These are phyloP conservation scores for Spatulosminthurus flaviceps DNA, from an alignment of 2,888 invertebrate genomes.

Conservation along the genomic window DNA sequence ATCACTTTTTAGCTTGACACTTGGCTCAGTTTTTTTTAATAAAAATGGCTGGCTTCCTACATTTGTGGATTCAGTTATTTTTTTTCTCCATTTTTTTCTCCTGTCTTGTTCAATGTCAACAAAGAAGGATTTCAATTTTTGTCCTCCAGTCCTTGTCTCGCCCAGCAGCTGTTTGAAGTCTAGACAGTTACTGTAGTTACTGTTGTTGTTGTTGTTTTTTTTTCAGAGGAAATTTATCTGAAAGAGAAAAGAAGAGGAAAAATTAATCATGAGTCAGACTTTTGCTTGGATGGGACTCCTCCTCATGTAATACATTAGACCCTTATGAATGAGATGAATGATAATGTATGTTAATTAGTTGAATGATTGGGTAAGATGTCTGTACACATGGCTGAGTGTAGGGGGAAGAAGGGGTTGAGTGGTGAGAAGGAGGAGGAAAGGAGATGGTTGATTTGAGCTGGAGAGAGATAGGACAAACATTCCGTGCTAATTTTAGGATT, in stretches of 20 bases:
- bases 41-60: too few species aligned
- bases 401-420: slow-evolving; percentile 23
- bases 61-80: too few species aligned
- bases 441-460: slow-evolving; percentile 13
- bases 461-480: slow-evolving; percentile 38
- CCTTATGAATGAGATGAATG: slow-evolving; percentile 29
- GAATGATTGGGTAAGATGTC: neutral
- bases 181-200: neutral
- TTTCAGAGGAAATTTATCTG: neutral
- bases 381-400: neutral
- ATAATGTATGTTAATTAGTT: slow-evolving; percentile 39
- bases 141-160: too few species aligned
- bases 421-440: neutral
- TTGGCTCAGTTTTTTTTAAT: too few species aligned
- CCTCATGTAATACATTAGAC: too few species aligned
- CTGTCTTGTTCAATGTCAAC: too few species aligned
- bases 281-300: too few species aligned
- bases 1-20: too few species aligned
- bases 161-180: neutral
- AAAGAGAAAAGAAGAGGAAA: neutral
- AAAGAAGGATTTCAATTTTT: too few species aligned
- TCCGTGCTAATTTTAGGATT: slow-evolving; percentile 44
- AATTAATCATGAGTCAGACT: neutral
- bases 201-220: too few species aligned
- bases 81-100: too few species aligned